Evolutionary conservation across 2,888 invertebrate species (phyloP), one percentile per base, ranked within the genome.

Genomic region (Cephus spinipes): DNA sequence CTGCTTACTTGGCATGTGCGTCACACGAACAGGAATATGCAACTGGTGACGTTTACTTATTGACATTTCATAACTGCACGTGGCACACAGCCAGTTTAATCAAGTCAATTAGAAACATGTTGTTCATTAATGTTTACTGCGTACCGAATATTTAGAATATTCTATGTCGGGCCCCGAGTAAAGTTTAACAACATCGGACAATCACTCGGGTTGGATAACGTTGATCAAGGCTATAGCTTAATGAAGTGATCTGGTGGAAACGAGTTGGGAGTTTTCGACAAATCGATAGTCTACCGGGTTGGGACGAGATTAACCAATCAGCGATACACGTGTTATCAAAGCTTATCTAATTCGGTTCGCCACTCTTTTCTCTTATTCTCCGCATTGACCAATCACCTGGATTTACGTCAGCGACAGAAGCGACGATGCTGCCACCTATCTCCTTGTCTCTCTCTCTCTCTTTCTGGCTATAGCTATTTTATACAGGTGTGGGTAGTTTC

Each of bases 271-370:
- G 80, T 76, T 79, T 79, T 79, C 79, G 81, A 83, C 80, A 80
- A 76, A 75, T 77, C 82, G 80, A 79, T 77, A 80, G 81, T 78
- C 77, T 77, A 81, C 81, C 79, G 81, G 83, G 79, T 40, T 77
- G 81, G 79, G 71, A 76, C 78, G 77, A 77, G 71, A 80, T 78
- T 79, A 84, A 87, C 84, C 87, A 88, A 89, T 89, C 89, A 89
- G 84, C 82, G 83, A 84, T 88, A 89, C 87, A 87, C 83, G 85
- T 86, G 87, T 89, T 87, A 85, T 83, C 77, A 71, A 73, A 76
- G 77, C 79, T 83, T 82, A 82, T 81, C 78, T 83, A 81, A 79
- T 84, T 80, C 78, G 78, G 31, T 74, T 80, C 4, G 23, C 73
- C 77, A 15, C 15, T 15, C 1, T 15, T 40, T 40, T 3, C 40